phyloP scores from a whole-genome alignment of 2,113 vertebrate genomes.

The Scomber japonicus region DNA sequence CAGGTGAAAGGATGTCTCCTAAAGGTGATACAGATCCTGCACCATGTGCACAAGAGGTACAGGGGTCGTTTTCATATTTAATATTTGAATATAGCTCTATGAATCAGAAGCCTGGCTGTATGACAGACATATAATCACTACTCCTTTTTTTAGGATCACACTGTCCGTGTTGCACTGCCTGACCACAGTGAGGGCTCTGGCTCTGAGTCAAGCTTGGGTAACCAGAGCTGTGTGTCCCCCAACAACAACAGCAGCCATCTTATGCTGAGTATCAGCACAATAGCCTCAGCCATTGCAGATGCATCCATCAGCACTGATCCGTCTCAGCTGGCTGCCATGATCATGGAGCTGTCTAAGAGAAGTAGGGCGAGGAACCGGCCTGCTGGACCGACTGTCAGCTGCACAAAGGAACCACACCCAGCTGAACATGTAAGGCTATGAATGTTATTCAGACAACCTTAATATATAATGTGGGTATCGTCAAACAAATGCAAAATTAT shows the following conservation, averaged over 20 bases:
- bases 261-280: slow-evolving; percentile 93
- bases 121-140: not conserved
- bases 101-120: not conserved
- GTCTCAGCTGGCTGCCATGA: slow-evolving; percentile 93
- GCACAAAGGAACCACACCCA: slow-evolving; percentile 13
- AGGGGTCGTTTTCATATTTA: not conserved
- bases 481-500: not conserved
- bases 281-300: slow-evolving; percentile 93
- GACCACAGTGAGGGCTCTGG: slow-evolving; percentile 34
- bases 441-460: not conserved
- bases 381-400: not conserved
- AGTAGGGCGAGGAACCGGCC: slow-evolving; percentile 56
- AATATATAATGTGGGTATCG: not conserved
- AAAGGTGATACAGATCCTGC: slow-evolving; percentile 54
- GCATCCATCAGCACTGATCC: slow-evolving; percentile 92
- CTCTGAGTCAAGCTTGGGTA: slow-evolving; percentile 37
- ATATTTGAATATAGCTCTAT: not conserved
- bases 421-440: slow-evolving; percentile 46
- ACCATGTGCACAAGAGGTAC: slow-evolving; percentile 60
- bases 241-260: slow-evolving; percentile 74
- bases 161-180: not conserved
- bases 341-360: slow-evolving; percentile 90
- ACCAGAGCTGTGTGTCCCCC: slow-evolving; percentile 50
- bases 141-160: slow-evolving; percentile 28
- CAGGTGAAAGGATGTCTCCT: slow-evolving; percentile 63